Evolutionary conservation across 2,888 invertebrate species (phyloP).

Genomic region (Bembecia ichneumoniformis): DNA sequence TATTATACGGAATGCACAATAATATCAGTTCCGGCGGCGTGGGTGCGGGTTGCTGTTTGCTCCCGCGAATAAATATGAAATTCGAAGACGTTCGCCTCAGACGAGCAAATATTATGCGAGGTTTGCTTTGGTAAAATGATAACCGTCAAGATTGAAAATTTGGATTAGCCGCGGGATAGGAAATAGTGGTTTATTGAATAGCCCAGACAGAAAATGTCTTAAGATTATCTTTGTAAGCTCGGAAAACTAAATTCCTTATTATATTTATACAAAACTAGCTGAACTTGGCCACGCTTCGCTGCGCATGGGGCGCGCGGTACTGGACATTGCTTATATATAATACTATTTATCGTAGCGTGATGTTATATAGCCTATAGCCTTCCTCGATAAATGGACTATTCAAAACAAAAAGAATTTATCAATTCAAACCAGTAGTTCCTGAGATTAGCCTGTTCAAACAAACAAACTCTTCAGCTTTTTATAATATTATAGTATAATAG

Average conservation of each 20-base stretch:
- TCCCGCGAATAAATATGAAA: conserved; percentile 71
- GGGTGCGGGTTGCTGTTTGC: conserved; percentile 55
- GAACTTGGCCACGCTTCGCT: too few relatives aligned
- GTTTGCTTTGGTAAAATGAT: conserved; percentile 72
- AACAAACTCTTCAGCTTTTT: too few relatives aligned
- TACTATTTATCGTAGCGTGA: too few relatives aligned
- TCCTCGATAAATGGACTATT: too few relatives aligned
- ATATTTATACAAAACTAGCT: too few relatives aligned
- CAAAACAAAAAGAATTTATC: too few relatives aligned
- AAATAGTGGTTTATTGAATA: conserved; percentile 36
- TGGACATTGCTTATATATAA: too few relatives aligned
- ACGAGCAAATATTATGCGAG: conserved; percentile 66
- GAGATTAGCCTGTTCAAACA: too few relatives aligned
- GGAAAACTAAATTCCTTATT: background rate
- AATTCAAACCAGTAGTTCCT: too few relatives aligned
- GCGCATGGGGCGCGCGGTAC: too few relatives aligned
- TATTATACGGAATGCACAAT: conserved; percentile 74
- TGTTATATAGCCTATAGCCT: too few relatives aligned
- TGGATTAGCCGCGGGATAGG: conserved; percentile 52
- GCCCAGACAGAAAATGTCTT: conserved; percentile 19
- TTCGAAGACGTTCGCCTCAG: conserved; percentile 62
- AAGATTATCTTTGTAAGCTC: background rate
- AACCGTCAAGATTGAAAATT: conserved; percentile 68
- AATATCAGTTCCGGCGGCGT: conserved; percentile 68
- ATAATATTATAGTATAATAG: too few relatives aligned